Conservation (phyloP, 2,888 invertebrate genomes). For the Zhuqinia jingwanae region DNA sequence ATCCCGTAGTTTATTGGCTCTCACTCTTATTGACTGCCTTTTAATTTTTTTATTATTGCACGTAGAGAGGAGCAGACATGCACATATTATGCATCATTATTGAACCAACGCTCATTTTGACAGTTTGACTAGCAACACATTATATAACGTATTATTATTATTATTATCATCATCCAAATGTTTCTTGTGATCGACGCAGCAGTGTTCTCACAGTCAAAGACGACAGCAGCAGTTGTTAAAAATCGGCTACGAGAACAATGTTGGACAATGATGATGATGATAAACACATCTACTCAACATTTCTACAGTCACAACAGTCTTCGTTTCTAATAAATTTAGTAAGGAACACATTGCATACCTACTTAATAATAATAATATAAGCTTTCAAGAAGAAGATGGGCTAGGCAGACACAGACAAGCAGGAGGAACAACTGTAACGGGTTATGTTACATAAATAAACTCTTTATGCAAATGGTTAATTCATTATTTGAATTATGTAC, state of each 20-base stretch:
- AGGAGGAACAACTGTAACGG: no score
- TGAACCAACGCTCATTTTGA: background rate
- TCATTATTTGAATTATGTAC: background rate
- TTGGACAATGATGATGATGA: background rate
- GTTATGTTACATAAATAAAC: no score
- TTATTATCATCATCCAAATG: slow-evolving; percentile 7
- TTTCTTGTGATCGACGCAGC: slow-evolving; percentile 24
- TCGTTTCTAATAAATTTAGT: no score
- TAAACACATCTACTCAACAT: background rate
- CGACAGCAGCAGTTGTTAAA: slow-evolving; percentile 6
- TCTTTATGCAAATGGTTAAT: background rate
- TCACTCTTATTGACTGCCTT: background rate
- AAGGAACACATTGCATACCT: no score
- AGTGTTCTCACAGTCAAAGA: slow-evolving; percentile 3
- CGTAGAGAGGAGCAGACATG: background rate
- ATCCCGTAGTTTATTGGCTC: background rate
- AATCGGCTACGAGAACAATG: background rate
- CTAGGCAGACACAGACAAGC: no score
- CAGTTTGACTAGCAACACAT: background rate
- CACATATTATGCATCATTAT: background rate
- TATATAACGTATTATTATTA: no score
- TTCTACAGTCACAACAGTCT: background rate
- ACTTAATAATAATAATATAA: no score
- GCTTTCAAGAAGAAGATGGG: no score
- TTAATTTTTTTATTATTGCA: background rate